Percentiles rank a stretch among this genome's conserved stretches.
phyloP scores from a whole-genome alignment of 2,888 invertebrate genomes.

The Torymus aiolomorphi region DNA sequence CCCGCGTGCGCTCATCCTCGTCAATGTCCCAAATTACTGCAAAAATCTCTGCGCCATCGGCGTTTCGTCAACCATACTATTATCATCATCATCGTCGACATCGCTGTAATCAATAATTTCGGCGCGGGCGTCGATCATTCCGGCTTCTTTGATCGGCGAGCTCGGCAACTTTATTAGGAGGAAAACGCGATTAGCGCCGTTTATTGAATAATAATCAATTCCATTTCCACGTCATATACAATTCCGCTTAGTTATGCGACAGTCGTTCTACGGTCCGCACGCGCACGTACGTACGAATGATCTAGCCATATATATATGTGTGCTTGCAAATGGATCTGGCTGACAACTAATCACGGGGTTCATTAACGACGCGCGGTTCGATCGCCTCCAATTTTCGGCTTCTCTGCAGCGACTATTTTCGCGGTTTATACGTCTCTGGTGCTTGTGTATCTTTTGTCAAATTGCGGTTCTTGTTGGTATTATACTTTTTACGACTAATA shows the following conservation, averaged over 20 bases:
- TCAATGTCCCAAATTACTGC: too few species aligned
- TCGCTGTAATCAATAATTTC: background rate
- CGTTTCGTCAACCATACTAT: too few species aligned
- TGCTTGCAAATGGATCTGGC: constrained; percentile 32
- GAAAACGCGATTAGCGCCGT: constrained; percentile 13
- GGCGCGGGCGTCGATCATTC: background rate
- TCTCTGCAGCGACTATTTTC: constrained; percentile 23
- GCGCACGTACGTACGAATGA: background rate
- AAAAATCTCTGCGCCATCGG: too few species aligned
- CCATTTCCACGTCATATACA: constrained; percentile 9
- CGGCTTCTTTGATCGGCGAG: background rate
- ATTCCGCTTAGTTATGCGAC: constrained; percentile 26
- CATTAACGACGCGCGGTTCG: constrained; percentile 41
- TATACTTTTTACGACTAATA: too few species aligned
- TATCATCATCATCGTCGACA: too few species aligned
- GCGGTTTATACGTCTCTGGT: background rate
- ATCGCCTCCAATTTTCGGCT: constrained; percentile 18
- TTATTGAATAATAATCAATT: constrained; percentile 47
- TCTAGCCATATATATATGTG: background rate
- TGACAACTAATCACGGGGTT: constrained; percentile 48
- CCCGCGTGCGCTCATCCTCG: too few species aligned
- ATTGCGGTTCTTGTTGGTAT: background rate
- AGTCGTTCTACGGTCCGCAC: background rate
- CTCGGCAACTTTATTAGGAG: background rate
- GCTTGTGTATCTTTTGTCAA: background rate